A percentile compares a stretch with the other conserved stretches of the same genome.
Conservation (phyloP, 2,113 vertebrate species). For the Poeciliopsis retropinna region DNA sequence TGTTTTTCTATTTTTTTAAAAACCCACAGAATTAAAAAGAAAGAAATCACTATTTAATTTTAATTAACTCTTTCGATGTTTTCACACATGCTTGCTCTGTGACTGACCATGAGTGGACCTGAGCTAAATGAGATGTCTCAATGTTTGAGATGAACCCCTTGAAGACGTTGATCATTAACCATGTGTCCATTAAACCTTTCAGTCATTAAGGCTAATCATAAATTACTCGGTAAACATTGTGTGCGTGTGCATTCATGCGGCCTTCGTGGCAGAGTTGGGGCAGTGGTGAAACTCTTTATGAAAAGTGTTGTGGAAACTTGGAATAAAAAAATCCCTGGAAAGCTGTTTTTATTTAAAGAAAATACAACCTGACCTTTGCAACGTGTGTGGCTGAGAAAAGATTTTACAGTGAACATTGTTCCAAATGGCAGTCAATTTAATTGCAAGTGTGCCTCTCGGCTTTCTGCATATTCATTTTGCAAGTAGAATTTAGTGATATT, state of each 20-base stretch:
- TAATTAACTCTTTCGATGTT: too few species aligned
- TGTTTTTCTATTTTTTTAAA: neutral
- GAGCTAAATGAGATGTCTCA: neutral
- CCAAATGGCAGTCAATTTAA: neutral
- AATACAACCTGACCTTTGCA: neutral
- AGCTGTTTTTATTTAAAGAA: too few species aligned
- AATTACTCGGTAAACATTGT: neutral
- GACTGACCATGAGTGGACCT: neutral
- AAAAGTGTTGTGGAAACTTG: neutral
- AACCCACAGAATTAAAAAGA: too few species aligned
- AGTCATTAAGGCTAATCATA: neutral
- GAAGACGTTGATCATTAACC: neutral
- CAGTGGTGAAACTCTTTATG: neutral
- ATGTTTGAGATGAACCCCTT: neutral
- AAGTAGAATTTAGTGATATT: neutral
- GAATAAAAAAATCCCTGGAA: neutral
- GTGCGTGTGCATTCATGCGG: neutral
- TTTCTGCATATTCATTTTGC: neutral
- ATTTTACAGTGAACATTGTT: neutral
- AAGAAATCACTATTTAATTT: too few species aligned
- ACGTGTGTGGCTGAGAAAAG: too few species aligned
- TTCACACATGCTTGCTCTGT: neutral
- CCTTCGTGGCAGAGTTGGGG: neutral
- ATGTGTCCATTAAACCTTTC: neutral
- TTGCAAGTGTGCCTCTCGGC: neutral